Conservation (phyloP, 2,113 vertebrate species). For the Myotis davidii region DNA sequence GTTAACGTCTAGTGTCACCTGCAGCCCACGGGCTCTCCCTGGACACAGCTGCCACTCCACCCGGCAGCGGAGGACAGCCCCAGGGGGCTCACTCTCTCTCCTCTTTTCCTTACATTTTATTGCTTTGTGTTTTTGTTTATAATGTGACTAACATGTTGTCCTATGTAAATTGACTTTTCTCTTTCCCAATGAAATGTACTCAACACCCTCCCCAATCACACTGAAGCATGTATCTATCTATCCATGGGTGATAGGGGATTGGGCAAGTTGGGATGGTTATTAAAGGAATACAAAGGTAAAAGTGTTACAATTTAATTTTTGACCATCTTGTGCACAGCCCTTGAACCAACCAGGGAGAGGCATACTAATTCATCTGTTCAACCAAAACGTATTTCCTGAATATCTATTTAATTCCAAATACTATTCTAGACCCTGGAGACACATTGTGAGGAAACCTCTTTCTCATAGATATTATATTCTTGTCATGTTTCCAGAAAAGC, state of each 20-base stretch:
- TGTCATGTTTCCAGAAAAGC: background rate
- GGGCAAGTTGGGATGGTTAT: background rate
- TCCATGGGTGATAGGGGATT: accelerated
- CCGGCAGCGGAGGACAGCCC: background rate
- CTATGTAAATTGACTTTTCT: background rate
- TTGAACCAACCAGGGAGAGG: background rate
- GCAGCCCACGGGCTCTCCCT: background rate
- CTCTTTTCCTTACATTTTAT: background rate
- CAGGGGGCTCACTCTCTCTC: background rate
- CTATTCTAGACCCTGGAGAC: background rate
- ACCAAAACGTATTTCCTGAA: background rate
- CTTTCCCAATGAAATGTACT: background rate
- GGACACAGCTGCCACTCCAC: accelerated
- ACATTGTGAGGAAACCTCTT: background rate
- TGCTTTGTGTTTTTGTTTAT: background rate
- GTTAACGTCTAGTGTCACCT: no score
- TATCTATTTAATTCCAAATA: background rate
- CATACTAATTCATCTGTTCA: background rate
- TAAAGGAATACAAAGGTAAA: background rate
- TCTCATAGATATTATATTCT: background rate
- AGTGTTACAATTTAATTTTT: background rate
- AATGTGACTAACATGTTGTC: background rate
- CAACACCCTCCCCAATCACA: background rate
- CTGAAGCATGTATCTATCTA: background rate
- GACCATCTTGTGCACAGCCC: background rate